Conservation (phyloP, 1,140 invertebrate species). For the Lucilia cuprina region DNA sequence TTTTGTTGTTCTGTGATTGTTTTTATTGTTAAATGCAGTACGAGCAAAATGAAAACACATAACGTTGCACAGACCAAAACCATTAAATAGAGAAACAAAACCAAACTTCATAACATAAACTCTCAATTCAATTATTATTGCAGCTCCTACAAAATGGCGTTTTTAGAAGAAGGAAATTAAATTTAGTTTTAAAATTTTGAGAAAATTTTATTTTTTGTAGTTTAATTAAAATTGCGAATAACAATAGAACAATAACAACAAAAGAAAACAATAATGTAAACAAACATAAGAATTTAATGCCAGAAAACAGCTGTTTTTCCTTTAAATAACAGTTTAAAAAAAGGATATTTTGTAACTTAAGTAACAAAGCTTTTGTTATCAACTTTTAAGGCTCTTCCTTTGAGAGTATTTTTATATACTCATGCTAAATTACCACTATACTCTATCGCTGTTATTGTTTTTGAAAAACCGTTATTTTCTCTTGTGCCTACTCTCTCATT, state of each 20-base stretch:
- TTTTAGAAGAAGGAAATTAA: too few relatives aligned
- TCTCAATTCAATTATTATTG: neutral
- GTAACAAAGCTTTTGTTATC: slow-evolving; percentile 4
- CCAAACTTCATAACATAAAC: neutral
- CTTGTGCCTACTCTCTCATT: neutral
- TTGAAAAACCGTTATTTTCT: neutral
- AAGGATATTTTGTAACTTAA: neutral
- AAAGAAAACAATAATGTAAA: neutral
- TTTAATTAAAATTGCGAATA: too few relatives aligned
- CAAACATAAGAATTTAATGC: neutral
- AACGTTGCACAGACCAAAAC: neutral
- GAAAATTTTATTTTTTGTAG: too few relatives aligned
- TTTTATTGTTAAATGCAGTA: neutral
- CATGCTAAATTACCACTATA: too few relatives aligned
- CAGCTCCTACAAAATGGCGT: too few relatives aligned
- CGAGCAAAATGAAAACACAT: neutral
- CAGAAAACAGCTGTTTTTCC: neutral
- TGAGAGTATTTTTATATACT: too few relatives aligned
- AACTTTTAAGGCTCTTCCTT: neutral
- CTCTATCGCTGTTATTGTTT: neutral
- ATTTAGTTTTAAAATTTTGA: too few relatives aligned
- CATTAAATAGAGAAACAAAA: neutral
- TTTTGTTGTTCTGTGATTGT: neutral
- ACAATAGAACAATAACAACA: too few relatives aligned
- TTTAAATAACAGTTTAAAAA: neutral